Conservation (phyloP, 1,140 invertebrate species). For the Hylaeus volcanicus region DNA sequence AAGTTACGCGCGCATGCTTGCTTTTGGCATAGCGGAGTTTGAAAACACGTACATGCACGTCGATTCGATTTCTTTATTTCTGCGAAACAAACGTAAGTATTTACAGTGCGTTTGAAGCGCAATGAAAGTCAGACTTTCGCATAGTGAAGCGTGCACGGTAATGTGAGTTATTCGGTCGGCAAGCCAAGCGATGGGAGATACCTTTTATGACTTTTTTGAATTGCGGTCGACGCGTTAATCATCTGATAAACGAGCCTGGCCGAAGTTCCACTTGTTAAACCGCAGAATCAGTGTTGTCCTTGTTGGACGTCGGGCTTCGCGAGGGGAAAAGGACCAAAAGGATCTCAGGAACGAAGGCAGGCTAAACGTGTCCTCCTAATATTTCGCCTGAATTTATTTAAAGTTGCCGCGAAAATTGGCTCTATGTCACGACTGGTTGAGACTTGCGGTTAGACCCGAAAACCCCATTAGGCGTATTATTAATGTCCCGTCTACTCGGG, state of each 20-base stretch:
- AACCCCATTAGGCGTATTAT: conserved; percentile 27
- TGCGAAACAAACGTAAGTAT: not conserved
- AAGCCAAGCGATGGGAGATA: conserved; percentile 20
- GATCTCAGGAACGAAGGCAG: not conserved
- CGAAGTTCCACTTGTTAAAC: conserved; percentile 62
- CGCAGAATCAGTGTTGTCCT: conserved; percentile 51
- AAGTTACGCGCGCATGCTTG: too few relatives aligned
- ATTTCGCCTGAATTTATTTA: not conserved
- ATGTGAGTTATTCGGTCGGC: conserved; percentile 26
- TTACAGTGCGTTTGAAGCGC: not conserved
- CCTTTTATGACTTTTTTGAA: conserved; percentile 50
- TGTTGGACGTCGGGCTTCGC: not conserved
- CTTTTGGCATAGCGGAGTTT: too few relatives aligned
- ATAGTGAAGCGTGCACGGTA: conserved; percentile 2
- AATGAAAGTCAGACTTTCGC: conserved; percentile 2
- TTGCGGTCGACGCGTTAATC: conserved; percentile 57
- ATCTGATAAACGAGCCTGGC: conserved; percentile 60
- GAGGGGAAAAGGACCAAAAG: not conserved
- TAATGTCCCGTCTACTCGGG: not conserved
- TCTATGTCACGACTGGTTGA: not conserved
- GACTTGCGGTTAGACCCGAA: conserved; percentile 6
- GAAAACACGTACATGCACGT: too few relatives aligned
- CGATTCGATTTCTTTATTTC: not conserved
- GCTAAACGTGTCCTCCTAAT: not conserved
- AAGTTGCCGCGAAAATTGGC: not conserved